Evolutionary conservation across 2,888 invertebrate genomes (phyloP), one percentile per base, ranked within the genome.

Genomic region (Deilephila elpenor): DNA sequence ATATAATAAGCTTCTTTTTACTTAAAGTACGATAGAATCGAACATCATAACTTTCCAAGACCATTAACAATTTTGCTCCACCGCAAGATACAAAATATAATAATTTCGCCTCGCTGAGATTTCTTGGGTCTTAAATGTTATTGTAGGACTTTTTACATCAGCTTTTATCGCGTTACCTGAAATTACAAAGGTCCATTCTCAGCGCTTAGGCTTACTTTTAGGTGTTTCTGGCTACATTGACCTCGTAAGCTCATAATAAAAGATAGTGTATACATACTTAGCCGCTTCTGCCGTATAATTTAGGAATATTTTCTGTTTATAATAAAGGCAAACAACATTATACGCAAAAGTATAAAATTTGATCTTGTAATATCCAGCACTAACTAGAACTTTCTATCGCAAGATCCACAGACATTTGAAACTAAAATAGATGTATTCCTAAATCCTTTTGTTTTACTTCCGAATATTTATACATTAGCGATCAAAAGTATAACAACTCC

Each of bases 171-270:
- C 67, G 44, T 67, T 67, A 67, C 51, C 67, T 25, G 4, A 7
- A 51, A 67, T 67, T 67, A 67, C 25, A 25, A 44, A 67, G 51
- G 67, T 51, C 25, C 44, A 25, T 67, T 67, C 25, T 67, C 44
- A 44, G 17, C 44, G 51, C 44, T 67, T 67, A 25, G 44, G 67
- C 37, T 67, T 37, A 44, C 37, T 44, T 67, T 67, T 51, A 44
- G 67, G 25, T 67, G 51, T 17, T 20, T 20, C 4, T 67, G 25
- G 14, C 25, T 51, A 67, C 67, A 67, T 25, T 67, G 51, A 67
- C 44, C 51, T 64, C 17, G 51, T 51, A 51, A 67, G 14, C 51
- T 20, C 56, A 17, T 17, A 17, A 20, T 67, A 67, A 67, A 37
- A 14, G 25, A 67, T 64, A 34, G 34, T 34, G 56, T 56, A 11